Evolutionary conservation across 2,113 vertebrate species (phyloP).

Genomic region (Apistogramma diplotaenia): DNA sequence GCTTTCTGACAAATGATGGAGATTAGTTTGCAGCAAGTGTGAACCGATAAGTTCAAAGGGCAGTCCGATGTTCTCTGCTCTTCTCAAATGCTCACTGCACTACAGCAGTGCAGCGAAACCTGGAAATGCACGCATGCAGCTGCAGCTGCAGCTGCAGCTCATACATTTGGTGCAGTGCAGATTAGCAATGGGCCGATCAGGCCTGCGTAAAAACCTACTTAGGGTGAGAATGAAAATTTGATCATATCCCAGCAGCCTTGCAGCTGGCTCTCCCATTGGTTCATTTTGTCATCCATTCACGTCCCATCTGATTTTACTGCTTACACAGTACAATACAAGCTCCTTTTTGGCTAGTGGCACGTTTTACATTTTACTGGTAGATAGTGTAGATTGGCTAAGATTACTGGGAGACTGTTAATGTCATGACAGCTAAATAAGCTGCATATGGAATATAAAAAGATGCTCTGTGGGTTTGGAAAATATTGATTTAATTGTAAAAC

Average conservation of each 20-base stretch:
- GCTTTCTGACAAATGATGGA: background rate
- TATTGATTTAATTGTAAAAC: background rate
- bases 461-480: background rate
- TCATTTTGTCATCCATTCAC: constrained; percentile 43
- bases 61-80: background rate
- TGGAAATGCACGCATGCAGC: constrained; percentile 2
- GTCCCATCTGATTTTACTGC: constrained; percentile 23
- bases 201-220: constrained; percentile 60
- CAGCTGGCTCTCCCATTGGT: constrained; percentile 52
- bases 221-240: constrained; percentile 66
- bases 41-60: background rate
- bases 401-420: background rate
- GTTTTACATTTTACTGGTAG: background rate
- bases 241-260: constrained; percentile 56
- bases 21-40: background rate
- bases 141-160: constrained; percentile 18
- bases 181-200: constrained; percentile 48
- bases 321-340: background rate
- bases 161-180: constrained; percentile 28
- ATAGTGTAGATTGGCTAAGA: background rate
- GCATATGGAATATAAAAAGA: background rate
- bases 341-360: background rate
- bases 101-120: background rate
- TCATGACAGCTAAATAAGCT: background rate
- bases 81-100: background rate